Percentiles rank a stretch among this genome's conserved stretches.
Conservation (phyloP, 2,888 invertebrate species). For the Acanthococcus lagerstroemiae region DNA sequence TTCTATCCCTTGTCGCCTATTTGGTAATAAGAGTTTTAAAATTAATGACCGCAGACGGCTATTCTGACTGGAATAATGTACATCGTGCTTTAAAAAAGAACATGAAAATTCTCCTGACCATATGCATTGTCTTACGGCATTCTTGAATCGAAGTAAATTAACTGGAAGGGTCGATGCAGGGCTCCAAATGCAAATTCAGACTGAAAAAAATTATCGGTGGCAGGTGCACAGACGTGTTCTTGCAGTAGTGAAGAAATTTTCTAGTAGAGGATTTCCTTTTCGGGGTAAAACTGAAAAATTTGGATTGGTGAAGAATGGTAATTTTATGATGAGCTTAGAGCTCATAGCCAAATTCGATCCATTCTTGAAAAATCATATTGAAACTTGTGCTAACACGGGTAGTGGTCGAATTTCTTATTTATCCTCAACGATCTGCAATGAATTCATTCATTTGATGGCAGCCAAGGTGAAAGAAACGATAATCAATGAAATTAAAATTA, state of each 20-base stretch:
- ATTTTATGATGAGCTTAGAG: conserved; percentile 22
- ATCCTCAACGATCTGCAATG: conserved; percentile 7
- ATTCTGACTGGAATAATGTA: conserved; percentile 24
- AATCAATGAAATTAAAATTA: conserved; percentile 11
- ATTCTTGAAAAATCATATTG: conserved; percentile 22
- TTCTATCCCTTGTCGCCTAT: conserved; percentile 21
- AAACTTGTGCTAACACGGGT: conserved; percentile 3
- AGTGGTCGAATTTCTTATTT: conserved; percentile 18
- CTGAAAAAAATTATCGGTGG: conserved; percentile 15
- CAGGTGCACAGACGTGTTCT: conserved; percentile 17
- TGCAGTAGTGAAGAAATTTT: conserved; percentile 19
- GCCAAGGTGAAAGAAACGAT: conserved; percentile 6
- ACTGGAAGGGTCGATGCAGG: not conserved
- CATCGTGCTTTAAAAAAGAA: not conserved
- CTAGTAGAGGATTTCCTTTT: conserved; percentile 10
- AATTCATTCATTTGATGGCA: conserved; percentile 23
- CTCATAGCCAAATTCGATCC: conserved; percentile 23
- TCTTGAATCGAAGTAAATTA: conserved; percentile 9
- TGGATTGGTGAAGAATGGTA: conserved; percentile 19
- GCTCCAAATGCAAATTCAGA: conserved; percentile 12
- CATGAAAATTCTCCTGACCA: conserved; percentile 23
- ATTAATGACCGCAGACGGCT: conserved; percentile 1
- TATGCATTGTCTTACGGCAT: not conserved
- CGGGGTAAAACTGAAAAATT: conserved; percentile 19
- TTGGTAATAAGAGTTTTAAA: not conserved